Evolutionary conservation across 2,888 invertebrate species (phyloP), one percentile per base, ranked within the genome.

Genomic region (Siphonodentalium dalli): DNA sequence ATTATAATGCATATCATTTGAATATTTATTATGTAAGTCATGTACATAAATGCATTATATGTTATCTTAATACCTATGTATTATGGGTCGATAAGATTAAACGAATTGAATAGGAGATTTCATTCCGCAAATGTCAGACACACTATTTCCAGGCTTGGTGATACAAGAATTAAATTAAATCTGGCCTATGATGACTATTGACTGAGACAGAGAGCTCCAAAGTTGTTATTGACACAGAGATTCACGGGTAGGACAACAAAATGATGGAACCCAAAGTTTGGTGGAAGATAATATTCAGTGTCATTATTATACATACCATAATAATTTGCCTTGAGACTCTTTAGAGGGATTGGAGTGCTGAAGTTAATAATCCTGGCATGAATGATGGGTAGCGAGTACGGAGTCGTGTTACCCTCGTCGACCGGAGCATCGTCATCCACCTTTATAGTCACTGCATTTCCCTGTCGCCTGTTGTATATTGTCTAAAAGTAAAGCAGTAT

Each of bases 331-430:
- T 78, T 80, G 18, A 80, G 67, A 41, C 68, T 70, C 61, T 75
- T 79, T 33, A 79, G 63, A 23, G 87, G 86, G 37, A 88, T 84
- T 2, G 89, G 81, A 27, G 89, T 87, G 58, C 88, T 86, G 78
- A 88, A 89, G 77, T 87, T 87, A 13, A 83, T 72, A 41, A 90
- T 80, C 69, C 88, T 84, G 1, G 87, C 86, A 66, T 85, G 82
- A 54, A 88, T 83, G 44, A 81, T 69, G 1, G 83, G 83, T 8
- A 85, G 66, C 60, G 45, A 31, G 42, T 52, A 63, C 21, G 3
- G 28, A 63, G 62, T 66, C 81, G 61, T 40, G 15, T 42, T 47
- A 4, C 33, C 18, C 27, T 41, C 39, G 37, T 23, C 34, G 5
- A 59, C 54, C 42, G 60, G 62, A 18, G 52, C 52, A 4, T 53